A percentile compares a stretch with the other conserved stretches of the same genome.
These are phyloP conservation scores for Drosophila lacicola DNA, from an alignment of 2,888 invertebrate genomes.

Conservation along the genomic window DNA sequence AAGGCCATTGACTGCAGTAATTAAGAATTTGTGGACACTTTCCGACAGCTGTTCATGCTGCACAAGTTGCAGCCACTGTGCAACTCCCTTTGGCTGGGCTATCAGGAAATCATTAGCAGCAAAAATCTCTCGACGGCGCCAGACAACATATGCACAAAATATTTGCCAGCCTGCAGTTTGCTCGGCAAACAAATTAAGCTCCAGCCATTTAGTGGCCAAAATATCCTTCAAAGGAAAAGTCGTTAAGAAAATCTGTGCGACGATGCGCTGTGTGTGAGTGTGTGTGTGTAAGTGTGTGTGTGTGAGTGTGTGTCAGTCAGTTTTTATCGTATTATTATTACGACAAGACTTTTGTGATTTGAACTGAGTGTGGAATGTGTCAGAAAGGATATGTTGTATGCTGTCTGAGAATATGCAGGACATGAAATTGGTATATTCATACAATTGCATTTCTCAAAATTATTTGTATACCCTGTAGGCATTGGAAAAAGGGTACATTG, in stretches of 20 bases:
- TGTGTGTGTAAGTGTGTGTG: not conserved
- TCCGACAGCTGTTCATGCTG: constrained; percentile 54
- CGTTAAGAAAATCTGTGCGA: constrained; percentile 74
- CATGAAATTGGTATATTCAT: not conserved
- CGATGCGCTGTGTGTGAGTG: constrained; percentile 18
- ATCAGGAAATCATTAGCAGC: constrained; percentile 81
- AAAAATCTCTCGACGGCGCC: constrained; percentile 23
- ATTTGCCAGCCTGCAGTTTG: constrained; percentile 34
- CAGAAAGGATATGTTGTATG: not conserved
- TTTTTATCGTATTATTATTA: constrained; percentile 57
- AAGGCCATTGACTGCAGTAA: constrained; percentile 61
- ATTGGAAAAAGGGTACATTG: not conserved
- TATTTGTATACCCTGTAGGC: not conserved
- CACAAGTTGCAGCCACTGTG: constrained; percentile 46
- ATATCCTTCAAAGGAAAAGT: constrained; percentile 42
- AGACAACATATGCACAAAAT: constrained; percentile 64
- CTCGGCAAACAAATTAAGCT: constrained; percentile 71
- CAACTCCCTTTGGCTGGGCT: constrained; percentile 41
- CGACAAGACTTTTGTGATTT: constrained; percentile 54
- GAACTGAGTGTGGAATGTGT: constrained; percentile 1
- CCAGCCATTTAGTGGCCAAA: constrained; percentile 42
- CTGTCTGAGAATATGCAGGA: not conserved
- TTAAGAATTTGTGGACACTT: constrained; percentile 55
- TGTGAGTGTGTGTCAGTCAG: constrained; percentile 9
- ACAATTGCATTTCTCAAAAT: not conserved